Percentiles rank a stretch among this genome's conserved stretches.
Conservation (phyloP, 2,113 vertebrate species). For the rat (Rattus norvegicus) region GRCr8 NC_086034.1:88778001-88778500, state of each 20-base stretch:
- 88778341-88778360: background rate
- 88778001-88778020: background rate
- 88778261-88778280: background rate
- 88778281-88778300: background rate
- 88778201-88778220: background rate
- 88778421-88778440: background rate
- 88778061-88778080: background rate
- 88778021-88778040: background rate
- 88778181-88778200: background rate
- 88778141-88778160: too few species aligned
- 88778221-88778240: background rate
- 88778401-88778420: background rate
- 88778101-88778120: background rate
- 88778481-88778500: background rate
- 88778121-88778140: background rate
- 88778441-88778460: background rate
- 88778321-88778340: background rate
- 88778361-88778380: background rate
- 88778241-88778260: background rate
- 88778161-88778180: background rate
- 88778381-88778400: background rate
- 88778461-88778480: background rate
- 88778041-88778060: background rate
- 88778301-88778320: background rate
- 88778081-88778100: background rate